Evolutionary conservation across 1,140 invertebrate genomes (phyloP).

Genomic region (Eubasilissa regina): DNA sequence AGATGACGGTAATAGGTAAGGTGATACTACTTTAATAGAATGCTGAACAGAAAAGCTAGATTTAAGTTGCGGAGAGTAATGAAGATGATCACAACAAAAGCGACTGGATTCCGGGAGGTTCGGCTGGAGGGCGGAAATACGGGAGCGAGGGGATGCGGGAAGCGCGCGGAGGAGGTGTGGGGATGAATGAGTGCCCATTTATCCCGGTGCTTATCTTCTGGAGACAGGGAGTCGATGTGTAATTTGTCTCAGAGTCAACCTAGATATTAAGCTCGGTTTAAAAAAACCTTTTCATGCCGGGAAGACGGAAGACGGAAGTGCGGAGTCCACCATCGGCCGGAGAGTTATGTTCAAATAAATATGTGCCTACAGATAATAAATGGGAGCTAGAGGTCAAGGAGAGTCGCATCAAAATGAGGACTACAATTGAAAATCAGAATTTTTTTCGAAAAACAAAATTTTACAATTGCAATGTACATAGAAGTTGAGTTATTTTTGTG

Average conservation of each 20-base stretch:
- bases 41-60: too few relatives aligned
- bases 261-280: conserved; percentile 12
- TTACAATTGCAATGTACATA: too few relatives aligned
- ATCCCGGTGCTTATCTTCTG: conserved; percentile 8
- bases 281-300: not conserved
- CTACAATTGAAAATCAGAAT: too few relatives aligned
- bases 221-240: conserved; percentile 18
- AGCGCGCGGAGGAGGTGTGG: not conserved
- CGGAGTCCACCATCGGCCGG: not conserved
- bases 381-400: too few relatives aligned
- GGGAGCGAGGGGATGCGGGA: not conserved
- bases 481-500: too few relatives aligned
- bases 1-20: too few relatives aligned
- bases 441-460: too few relatives aligned
- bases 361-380: too few relatives aligned
- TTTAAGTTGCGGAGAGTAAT: not conserved
- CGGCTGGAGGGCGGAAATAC: not conserved
- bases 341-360: not conserved
- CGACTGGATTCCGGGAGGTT: not conserved
- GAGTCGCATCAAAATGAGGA: too few relatives aligned
- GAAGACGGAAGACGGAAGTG: too few relatives aligned
- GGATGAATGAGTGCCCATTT: conserved; percentile 18
- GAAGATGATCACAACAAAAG: not conserved
- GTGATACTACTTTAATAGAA: too few relatives aligned
- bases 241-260: conserved; percentile 9